phyloP scores from a whole-genome alignment of 2,797 vertebrate species.

The Diplodus sargus region DNA sequence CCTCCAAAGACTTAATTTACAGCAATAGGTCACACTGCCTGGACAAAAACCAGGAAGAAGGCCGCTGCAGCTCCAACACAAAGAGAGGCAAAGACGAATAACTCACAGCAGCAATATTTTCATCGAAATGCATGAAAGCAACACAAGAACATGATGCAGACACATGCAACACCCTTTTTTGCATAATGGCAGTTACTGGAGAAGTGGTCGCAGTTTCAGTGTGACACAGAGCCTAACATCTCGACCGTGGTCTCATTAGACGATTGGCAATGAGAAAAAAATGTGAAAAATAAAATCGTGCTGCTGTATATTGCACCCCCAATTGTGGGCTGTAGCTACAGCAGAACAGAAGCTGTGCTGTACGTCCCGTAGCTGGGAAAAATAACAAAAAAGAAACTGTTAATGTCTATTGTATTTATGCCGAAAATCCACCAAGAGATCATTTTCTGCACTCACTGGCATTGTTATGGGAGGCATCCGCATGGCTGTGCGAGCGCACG shows the following conservation, averaged over 20 bases:
- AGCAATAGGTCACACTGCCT: neutral
- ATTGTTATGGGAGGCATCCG: conserved; percentile 21
- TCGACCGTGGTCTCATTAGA: conserved; percentile 5
- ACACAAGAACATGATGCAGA: neutral
- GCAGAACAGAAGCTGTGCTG: neutral
- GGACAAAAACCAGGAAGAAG: neutral
- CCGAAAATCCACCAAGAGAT: neutral
- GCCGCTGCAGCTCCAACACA: neutral
- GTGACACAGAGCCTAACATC: neutral
- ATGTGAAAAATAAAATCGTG: neutral
- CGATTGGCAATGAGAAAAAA: too few relatives aligned
- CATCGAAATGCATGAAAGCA: neutral
- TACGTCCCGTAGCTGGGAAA: neutral
- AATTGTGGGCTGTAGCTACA: neutral
- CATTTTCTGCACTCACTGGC: neutral
- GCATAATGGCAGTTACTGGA: neutral
- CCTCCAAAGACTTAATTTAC: neutral
- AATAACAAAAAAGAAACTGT: neutral
- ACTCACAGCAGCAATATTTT: neutral
- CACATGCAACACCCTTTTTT: conserved; percentile 1
- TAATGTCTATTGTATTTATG: neutral
- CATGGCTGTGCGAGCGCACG: conserved; percentile 21
- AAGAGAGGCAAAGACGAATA: neutral
- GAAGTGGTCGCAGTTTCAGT: neutral
- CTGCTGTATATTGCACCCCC: neutral